Base-by-base conservation (phyloP, 2,888 invertebrate genomes). In the Cremastinae sp. region DNA sequence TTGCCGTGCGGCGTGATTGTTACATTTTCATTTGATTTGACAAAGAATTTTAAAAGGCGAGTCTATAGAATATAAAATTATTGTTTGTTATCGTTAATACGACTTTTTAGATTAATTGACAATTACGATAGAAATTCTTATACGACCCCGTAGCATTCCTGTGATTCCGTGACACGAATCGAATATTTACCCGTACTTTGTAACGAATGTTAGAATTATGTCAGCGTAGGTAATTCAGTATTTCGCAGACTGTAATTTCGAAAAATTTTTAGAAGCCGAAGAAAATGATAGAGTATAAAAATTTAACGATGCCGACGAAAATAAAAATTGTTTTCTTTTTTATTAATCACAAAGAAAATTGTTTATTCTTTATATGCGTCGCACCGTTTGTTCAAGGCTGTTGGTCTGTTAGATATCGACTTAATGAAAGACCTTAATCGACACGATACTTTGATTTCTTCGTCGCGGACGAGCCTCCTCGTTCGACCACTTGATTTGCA, bases 401-500 rank as follows among this genome's bases (percentile, higher is more conserved):
- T 2, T 3, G 28, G 28, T 28, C 43, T 28, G 12, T 41, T 16
- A n/a, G 34, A 61, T 61, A 59, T 16, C 38, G 14, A 41, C 53
- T 28, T 61, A 36, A n/a, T 43, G 20, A 62, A 36, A 16, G 28
- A 45, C 36, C 47, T 59, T 20, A 34, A 61, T 43, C 10, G 2
- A 43, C 14, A 54, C 36, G 22, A 49, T 10, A 51, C 34, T 36
- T 61, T 41, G 41, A 59, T 51, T 12, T 38, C 38, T 58, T 65
- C 75, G 59, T 49, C 51, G 62, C 72, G 71, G 84, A 76, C 83
- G 82, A 83, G 82, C 82, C 84, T 83, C 82, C 81, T 71, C 76
- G 83, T 84, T 81, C 61, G 80, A 81, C 85, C 72, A 69, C 82
- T 86, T 84, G 64, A 82, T 84, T 85, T 84, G 66, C 84, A 84